Conservation (phyloP, 1,140 invertebrate species). For the Lepidurus arcticus region DNA sequence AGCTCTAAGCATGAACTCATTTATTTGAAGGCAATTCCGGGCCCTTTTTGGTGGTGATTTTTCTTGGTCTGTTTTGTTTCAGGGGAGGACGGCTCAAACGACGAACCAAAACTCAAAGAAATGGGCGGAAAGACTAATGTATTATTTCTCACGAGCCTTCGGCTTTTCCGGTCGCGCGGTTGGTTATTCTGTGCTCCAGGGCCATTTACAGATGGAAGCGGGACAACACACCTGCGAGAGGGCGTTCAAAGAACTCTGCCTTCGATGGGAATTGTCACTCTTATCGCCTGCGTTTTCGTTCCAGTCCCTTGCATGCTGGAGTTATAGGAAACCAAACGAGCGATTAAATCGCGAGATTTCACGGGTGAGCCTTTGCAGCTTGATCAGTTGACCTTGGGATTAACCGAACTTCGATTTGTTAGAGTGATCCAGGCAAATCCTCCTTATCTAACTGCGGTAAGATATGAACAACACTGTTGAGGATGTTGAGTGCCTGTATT, state of each 20-base stretch:
- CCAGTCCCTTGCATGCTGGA: not conserved
- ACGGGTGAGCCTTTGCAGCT: not conserved
- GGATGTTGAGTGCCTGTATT: no score
- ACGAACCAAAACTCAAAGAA: not conserved
- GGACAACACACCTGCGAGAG: not conserved
- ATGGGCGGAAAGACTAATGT: not conserved
- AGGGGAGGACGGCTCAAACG: not conserved
- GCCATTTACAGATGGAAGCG: not conserved
- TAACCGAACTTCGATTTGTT: no score
- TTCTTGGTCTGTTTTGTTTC: not conserved
- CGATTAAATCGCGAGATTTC: not conserved
- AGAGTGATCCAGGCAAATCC: no score
- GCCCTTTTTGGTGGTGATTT: not conserved
- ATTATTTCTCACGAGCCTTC: conserved; percentile 13
- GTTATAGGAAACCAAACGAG: not conserved
- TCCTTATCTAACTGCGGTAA: no score
- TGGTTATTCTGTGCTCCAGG: not conserved
- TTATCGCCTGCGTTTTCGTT: not conserved
- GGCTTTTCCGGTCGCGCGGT: conserved; percentile 4
- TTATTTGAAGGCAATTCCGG: not conserved
- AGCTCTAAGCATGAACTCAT: not conserved
- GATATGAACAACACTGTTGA: no score
- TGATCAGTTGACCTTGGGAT: no score
- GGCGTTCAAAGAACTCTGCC: conserved; percentile 3
- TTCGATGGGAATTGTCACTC: conserved; percentile 2